phyloP scores from a whole-genome alignment of 2,888 invertebrate species.

The Cordilura impudica region DNA sequence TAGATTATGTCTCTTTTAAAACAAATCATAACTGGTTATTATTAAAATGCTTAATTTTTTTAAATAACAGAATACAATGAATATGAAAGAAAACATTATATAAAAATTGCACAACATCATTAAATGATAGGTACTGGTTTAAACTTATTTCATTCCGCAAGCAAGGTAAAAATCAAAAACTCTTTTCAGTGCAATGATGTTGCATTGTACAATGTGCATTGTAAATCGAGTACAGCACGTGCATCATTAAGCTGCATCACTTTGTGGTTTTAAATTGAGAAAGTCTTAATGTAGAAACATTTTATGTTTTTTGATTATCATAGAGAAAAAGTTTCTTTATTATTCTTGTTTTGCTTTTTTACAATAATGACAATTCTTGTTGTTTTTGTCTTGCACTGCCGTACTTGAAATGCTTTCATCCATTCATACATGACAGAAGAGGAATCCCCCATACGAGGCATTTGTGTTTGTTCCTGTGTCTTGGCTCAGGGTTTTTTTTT shows the following conservation, averaged over 20 bases:
- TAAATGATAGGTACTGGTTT: too few species aligned
- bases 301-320: constrained; percentile 19
- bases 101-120: too few species aligned
- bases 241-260: constrained; percentile 57
- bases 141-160: neutral
- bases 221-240: constrained; percentile 49
- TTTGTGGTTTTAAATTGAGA: constrained; percentile 54
- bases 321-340: constrained; percentile 8
- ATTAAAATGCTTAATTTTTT: too few species aligned
- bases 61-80: too few species aligned
- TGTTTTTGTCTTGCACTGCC: neutral
- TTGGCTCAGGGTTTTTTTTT: too few species aligned
- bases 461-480: constrained; percentile 28
- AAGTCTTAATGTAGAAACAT: constrained; percentile 44
- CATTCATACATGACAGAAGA: constrained; percentile 24
- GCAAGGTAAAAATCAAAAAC: constrained; percentile 42
- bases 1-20: too few species aligned
- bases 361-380: constrained; percentile 42
- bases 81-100: too few species aligned
- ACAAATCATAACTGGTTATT: too few species aligned
- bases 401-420: constrained; percentile 47
- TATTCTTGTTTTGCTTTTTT: constrained; percentile 2
- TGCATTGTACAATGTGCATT: constrained; percentile 27
- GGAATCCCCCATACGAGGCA: constrained; percentile 17
- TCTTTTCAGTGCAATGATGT: constrained; percentile 44